phyloP scores from a whole-genome alignment of 1,140 invertebrate genomes.

The Phenacoccus solenopsis region DNA sequence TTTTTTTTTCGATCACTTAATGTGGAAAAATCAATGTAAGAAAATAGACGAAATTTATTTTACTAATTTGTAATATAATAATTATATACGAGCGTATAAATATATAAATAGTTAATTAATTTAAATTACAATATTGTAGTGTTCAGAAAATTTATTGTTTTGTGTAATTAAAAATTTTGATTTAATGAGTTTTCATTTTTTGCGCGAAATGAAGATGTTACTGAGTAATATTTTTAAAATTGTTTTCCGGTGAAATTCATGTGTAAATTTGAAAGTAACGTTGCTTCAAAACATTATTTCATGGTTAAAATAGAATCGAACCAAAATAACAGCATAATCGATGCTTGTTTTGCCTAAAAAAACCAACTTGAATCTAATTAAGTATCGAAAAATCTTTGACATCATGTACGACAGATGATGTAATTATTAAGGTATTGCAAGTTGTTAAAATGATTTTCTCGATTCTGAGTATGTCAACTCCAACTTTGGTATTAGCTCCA shows the following conservation, averaged over 20 bases:
- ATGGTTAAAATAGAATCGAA: too few species aligned
- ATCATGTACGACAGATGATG: too few species aligned
- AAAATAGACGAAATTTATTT: conserved; percentile 10
- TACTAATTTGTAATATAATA: conserved; percentile 14
- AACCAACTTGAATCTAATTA: too few species aligned
- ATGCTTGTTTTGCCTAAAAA: too few species aligned
- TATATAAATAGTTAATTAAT: conserved; percentile 18
- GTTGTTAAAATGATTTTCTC: too few species aligned
- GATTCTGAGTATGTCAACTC: too few species aligned
- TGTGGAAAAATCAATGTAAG: conserved; percentile 10
- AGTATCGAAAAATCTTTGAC: too few species aligned
- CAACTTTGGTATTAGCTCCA: too few species aligned
- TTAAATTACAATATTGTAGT: conserved; percentile 15
- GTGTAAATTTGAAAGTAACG: too few species aligned
- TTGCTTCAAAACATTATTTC: too few species aligned
- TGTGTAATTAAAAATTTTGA: conserved; percentile 16
- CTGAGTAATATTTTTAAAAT: not conserved
- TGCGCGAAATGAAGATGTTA: not conserved
- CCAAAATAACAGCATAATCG: too few species aligned
- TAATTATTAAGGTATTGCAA: too few species aligned
- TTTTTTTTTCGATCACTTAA: conserved; percentile 13
- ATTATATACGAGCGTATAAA: conserved; percentile 6
- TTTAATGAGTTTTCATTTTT: not conserved
- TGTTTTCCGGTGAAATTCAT: not conserved
- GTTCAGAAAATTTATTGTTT: conserved; percentile 17